Base-by-base conservation (phyloP, 2,888 invertebrate genomes). In the Fragum whitleyi region DNA sequence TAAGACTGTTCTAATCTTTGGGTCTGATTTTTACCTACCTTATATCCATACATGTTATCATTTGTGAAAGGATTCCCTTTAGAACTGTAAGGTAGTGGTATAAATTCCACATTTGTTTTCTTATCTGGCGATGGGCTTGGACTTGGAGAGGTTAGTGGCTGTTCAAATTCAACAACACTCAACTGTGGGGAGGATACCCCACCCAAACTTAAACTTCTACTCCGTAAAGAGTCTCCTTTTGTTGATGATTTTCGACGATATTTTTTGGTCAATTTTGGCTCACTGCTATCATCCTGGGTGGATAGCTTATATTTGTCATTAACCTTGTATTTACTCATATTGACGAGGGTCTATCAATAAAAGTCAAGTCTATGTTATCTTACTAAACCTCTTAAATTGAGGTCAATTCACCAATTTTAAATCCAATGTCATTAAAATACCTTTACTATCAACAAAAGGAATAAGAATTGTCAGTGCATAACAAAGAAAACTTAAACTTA, bases 41-140 rank as follows among this genome's bases (percentile, higher is more conserved):
- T 85, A 75, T 77, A 85, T 62, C 85, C 85, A 62, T 79, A 85
- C 85, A 85, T 85, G 55, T 85, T 81, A 72, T 85, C 85, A 75
- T 81, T 76, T 26, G 79, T 74, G 26, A 79, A 72, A 9, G 79
- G 75, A 57, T 73, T 79, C 16, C 77, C 77, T 32, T 85, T 85
- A 9, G 74, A 72, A n/a, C 75, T 74, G 36, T 65, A 53, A 19
- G 57, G 55, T 21, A 59, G 26, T 57, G 72, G 55, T 36, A 55
- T 53, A 70, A 55, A 70, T 36, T 70, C 53, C 55, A 55, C 57
- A 32, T 23, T 70, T 21, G 32, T 55, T 53, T 70, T 70, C 55
- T 70, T 53, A 11, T 55, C 70, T n/a, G 65, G 65, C 11, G 65
- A 47, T 32, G 61, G 61, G 11, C 59, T 28, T 21, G 53, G 53